These are phyloP conservation scores for Phymastichus coffea DNA, from an alignment of 1,140 invertebrate genomes.

Conservation along the genomic window DNA sequence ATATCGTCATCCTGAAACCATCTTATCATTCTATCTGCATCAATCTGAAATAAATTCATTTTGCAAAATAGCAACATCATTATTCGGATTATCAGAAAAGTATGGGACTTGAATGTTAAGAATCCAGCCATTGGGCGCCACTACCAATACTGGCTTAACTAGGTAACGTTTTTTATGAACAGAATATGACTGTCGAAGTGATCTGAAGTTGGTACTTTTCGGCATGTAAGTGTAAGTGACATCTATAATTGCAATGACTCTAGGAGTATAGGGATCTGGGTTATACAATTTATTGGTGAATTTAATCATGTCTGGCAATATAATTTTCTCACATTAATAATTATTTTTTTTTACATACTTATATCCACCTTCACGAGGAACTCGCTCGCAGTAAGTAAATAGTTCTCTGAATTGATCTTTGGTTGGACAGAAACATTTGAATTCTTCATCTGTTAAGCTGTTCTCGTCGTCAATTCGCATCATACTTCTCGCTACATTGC, in stretches of 20 bases:
- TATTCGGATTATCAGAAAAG: slow-evolving; percentile 9
- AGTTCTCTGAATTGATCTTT: slow-evolving; percentile 8
- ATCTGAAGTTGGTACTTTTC: slow-evolving; percentile 8
- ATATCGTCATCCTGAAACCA: slow-evolving; percentile 25
- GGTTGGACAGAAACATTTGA: not conserved
- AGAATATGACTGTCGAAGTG: slow-evolving; percentile 2
- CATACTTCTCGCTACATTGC: not conserved
- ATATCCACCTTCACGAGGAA: slow-evolving; percentile 1
- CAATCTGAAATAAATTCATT: slow-evolving; percentile 18
- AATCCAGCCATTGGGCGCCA: slow-evolving; percentile 18
- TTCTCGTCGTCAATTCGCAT: slow-evolving; percentile 8
- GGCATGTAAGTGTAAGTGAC: not conserved
- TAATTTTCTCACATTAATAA: slow-evolving; percentile 18
- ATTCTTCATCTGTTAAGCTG: slow-evolving; percentile 18
- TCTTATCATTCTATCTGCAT: slow-evolving; percentile 1
- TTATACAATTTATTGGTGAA: slow-evolving; percentile 12
- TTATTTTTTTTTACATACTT: slow-evolving; percentile 19
- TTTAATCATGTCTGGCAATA: not conserved
- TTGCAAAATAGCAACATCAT: slow-evolving; percentile 14
- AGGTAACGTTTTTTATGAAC: slow-evolving; percentile 19
- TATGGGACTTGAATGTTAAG: slow-evolving; percentile 13
- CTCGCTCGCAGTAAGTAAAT: slow-evolving; percentile 11
- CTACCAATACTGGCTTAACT: slow-evolving; percentile 12
- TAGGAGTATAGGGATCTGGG: not conserved
- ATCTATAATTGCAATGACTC: slow-evolving; percentile 1